phyloP scores from a whole-genome alignment of 2,888 invertebrate genomes.

The Agriopis leucophaearia region DNA sequence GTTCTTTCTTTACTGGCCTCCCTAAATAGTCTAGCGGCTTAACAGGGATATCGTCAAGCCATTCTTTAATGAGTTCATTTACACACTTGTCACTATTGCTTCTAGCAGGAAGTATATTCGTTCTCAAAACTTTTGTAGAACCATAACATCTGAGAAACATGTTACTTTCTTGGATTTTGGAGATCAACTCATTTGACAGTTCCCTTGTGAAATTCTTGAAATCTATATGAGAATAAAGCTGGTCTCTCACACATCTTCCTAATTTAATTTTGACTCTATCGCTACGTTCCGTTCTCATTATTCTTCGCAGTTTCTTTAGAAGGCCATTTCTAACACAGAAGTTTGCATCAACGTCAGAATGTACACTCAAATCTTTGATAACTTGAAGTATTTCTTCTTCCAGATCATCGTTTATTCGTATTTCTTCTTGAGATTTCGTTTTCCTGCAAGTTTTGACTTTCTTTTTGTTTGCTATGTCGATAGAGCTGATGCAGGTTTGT shows the following conservation, averaged over 20 bases:
- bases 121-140: constrained; percentile 35
- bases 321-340: constrained; percentile 44
- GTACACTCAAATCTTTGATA: constrained; percentile 50
- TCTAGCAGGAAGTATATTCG: constrained; percentile 37
- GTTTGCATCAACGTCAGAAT: constrained; percentile 42
- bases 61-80: constrained; percentile 55
- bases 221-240: constrained; percentile 36
- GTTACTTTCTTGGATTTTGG: constrained; percentile 40
- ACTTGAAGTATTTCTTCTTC: constrained; percentile 52
- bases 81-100: constrained; percentile 37
- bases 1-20: constrained; percentile 45
- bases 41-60: constrained; percentile 56
- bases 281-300: constrained; percentile 32
- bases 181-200: constrained; percentile 37
- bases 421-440: constrained; percentile 61
- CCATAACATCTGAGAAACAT: constrained; percentile 27
- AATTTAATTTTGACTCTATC: constrained; percentile 35
- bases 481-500: constrained; percentile 57
- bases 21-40: constrained; percentile 47
- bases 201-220: constrained; percentile 35
- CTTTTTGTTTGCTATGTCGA: constrained; percentile 38
- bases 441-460: constrained; percentile 46
- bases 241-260: constrained; percentile 33
- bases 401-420: constrained; percentile 47
- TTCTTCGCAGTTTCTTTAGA: constrained; percentile 40